Evolutionary conservation across 2,888 invertebrate species (phyloP).

Genomic region (Chrysomela aeneicollis): DNA sequence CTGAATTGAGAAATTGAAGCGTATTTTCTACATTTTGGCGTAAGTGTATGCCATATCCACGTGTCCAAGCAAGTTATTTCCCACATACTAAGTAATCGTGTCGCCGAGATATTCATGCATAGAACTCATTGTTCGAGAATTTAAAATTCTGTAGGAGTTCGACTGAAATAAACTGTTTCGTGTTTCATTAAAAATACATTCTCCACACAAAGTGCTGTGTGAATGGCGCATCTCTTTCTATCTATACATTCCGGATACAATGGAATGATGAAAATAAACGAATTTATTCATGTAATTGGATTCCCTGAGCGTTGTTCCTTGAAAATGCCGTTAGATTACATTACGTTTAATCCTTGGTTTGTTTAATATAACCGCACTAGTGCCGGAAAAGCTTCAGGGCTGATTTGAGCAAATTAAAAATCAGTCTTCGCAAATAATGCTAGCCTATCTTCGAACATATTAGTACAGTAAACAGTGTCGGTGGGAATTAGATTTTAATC

Average conservation of each 20-base stretch:
- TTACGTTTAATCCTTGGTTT: no score
- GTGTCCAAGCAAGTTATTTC: neutral
- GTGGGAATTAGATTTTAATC: no score
- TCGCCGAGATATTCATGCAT: neutral
- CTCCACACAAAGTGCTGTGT: constrained; percentile 12
- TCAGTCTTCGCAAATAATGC: no score
- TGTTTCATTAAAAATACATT: constrained; percentile 26
- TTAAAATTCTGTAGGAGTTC: constrained; percentile 14
- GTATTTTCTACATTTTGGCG: no score
- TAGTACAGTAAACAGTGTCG: no score
- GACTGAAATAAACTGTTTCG: constrained; percentile 18
- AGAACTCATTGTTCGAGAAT: constrained; percentile 6
- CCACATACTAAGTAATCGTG: neutral
- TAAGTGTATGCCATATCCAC: no score
- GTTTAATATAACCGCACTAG: neutral
- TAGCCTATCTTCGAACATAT: no score
- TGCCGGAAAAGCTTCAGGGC: neutral
- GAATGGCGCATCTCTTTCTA: constrained; percentile 19
- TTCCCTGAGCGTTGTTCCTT: constrained; percentile 10
- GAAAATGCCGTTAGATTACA: constrained; percentile 9
- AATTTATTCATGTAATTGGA: constrained; percentile 16
- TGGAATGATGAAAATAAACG: constrained; percentile 21
- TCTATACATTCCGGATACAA: constrained; percentile 12
- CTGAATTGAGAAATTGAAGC: no score
- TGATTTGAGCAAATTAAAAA: neutral